Conservation (phyloP, 2,888 invertebrate genomes). For the Chaetogeoica ovagalla region DNA sequence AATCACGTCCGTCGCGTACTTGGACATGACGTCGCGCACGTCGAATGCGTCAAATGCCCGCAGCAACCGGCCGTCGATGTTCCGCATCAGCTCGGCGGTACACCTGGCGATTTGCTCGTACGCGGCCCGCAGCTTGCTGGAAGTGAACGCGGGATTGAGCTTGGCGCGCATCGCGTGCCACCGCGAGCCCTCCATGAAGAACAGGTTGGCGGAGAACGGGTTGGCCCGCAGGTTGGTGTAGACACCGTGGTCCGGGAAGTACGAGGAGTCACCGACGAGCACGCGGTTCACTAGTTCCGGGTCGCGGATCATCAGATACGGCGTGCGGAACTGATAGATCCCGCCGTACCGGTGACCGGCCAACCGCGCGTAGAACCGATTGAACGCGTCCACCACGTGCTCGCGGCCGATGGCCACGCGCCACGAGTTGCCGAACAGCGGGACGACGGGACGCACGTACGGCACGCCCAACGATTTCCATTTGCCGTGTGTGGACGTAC, state of each 20-base stretch:
- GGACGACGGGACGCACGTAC: background rate
- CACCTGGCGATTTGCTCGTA: conserved; percentile 61
- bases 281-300: conserved; percentile 62
- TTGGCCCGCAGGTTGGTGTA: conserved; percentile 58
- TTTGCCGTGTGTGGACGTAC: background rate
- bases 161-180: conserved; percentile 64
- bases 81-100: conserved; percentile 58
- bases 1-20: conserved; percentile 61
- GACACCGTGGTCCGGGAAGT: conserved; percentile 62
- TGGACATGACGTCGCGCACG: conserved; percentile 59
- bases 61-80: background rate
- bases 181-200: conserved; percentile 61
- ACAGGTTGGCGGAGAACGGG: conserved; percentile 59
- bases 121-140: conserved; percentile 64
- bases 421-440: no score
- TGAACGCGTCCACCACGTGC: background rate
- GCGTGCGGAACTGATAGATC: conserved; percentile 62
- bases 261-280: conserved; percentile 62
- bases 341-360: conserved; percentile 59
- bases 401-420: conserved; percentile 1
- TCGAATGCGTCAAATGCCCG: conserved; percentile 60
- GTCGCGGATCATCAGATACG: conserved; percentile 61
- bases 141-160: conserved; percentile 64
- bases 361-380: background rate
- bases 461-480: background rate